These are phyloP conservation scores for Adrianichthys oophorus DNA, from an alignment of 2,797 vertebrate species.

Conservation along the genomic window DNA sequence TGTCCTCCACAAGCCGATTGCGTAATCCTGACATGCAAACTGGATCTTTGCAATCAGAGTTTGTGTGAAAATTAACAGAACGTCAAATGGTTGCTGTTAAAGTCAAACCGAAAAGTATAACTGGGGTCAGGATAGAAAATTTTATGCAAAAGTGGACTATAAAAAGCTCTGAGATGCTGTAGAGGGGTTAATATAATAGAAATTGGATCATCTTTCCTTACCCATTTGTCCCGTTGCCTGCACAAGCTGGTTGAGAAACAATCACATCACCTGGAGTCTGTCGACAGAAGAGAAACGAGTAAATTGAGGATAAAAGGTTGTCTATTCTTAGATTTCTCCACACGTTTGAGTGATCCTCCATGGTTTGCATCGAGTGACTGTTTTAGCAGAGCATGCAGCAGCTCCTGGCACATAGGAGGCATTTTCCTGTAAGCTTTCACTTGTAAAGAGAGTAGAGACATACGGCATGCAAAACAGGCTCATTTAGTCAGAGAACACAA, in stretches of 20 bases:
- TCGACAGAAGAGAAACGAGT: conserved; percentile 59
- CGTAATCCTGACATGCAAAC: conserved; percentile 16
- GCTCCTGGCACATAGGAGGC: conserved; percentile 62
- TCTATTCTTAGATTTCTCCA: conserved; percentile 30
- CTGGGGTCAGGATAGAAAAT: too few species aligned
- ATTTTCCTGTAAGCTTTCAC: conserved; percentile 69
- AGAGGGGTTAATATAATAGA: conserved; percentile 46
- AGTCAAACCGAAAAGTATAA: not conserved
- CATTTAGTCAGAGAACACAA: conserved; percentile 58
- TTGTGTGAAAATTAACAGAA: conserved; percentile 9
- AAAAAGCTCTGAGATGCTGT: conserved; percentile 30
- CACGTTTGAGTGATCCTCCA: conserved; percentile 47
- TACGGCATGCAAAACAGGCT: conserved; percentile 64
- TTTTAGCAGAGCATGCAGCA: conserved; percentile 51
- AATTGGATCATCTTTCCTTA: conserved; percentile 55
- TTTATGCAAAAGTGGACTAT: conserved; percentile 1
- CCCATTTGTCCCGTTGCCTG: conserved; percentile 80
- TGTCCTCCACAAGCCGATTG: conserved; percentile 40
- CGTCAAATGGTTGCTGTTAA: conserved; percentile 8
- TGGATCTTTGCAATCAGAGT: conserved; percentile 6
- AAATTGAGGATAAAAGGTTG: conserved; percentile 50
- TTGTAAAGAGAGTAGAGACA: conserved; percentile 63
- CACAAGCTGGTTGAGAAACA: conserved; percentile 75
- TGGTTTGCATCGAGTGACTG: conserved; percentile 46
- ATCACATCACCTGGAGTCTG: conserved; percentile 80